Evolutionary conservation across 2,797 vertebrate species (phyloP), one percentile per base, ranked within the genome.

Genomic region (Acridotheres tristis): DNA sequence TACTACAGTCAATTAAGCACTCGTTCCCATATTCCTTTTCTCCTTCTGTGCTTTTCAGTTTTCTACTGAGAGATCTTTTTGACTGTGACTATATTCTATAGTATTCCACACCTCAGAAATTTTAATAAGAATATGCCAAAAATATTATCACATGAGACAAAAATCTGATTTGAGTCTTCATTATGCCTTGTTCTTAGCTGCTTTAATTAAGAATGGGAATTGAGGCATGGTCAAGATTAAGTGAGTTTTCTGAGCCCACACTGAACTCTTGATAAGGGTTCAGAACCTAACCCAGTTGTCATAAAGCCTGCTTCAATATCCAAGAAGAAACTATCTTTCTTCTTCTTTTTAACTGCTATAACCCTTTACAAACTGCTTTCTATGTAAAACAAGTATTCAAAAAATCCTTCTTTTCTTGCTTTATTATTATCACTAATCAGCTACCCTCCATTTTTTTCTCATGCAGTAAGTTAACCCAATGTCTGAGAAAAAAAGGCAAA

Each of bases 161-260:
- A 88, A 88, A 74, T 45, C 42, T n/a, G 15, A 76, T 73, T 82
- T 71, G 32, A 86, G 86, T 90, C 43, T 87, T 79, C 27, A 45
- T 61, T 93, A 81, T 80, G 11, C 23, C 18, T 78, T 69, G 34
- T 59, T 69, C 77, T 87, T 72, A 34, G 36, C 30, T 42, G 34
- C 48, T 90, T 94, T 90, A 94, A 94, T 92, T 92, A 92, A 79
- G 63, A 82, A 47, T 87, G 53, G 71, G 71, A 96, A 89, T 53
- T 89, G 86, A 92, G 45, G 82, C 11, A 29, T 12, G 15, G 51
- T 53, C 81, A 80, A 82, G 34, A 54, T 53, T 88, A 91, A 72
- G 43, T 63, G 48, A 63, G 55, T 83, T 85, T 91, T 79, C 67
- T 67, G 83, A 85, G 71, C 34, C 58, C 4, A 4, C 30, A 32